These are phyloP conservation scores for Xestia xanthographa DNA, from an alignment of 2,888 invertebrate genomes.

Conservation along the genomic window DNA sequence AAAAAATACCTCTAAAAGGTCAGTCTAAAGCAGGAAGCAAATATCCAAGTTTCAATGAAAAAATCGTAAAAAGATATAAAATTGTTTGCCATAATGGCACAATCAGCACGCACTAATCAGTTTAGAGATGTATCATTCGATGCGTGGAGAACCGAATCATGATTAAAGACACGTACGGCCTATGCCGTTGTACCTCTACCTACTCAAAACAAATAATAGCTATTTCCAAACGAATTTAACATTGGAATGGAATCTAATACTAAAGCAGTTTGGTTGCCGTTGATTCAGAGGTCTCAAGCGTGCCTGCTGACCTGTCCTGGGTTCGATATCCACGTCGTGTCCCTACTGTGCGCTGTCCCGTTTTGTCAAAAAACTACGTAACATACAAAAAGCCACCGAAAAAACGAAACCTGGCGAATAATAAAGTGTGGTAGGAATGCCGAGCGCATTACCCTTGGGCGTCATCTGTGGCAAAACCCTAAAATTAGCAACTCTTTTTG, in stretches of 20 bases:
- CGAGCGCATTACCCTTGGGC: too few species aligned
- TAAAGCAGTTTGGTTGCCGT: too few species aligned
- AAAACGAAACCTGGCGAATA: too few species aligned
- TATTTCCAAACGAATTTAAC: neutral
- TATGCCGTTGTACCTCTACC: neutral
- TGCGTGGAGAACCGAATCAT: slow-evolving; percentile 11
- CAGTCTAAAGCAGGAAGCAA: neutral
- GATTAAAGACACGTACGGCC: slow-evolving; percentile 11
- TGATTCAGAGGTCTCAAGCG: neutral
- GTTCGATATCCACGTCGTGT: neutral
- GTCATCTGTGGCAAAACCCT: too few species aligned
- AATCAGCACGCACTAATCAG: neutral
- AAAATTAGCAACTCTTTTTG: too few species aligned
- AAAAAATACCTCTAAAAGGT: neutral
- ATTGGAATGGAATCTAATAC: neutral
- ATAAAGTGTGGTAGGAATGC: too few species aligned
- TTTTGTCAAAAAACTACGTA: too few species aligned
- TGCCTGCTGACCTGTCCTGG: neutral
- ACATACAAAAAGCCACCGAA: too few species aligned
- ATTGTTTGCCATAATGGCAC: too few species aligned
- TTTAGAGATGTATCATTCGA: neutral
- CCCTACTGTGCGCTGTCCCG: neutral
- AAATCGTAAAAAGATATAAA: neutral
- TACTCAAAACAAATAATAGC: neutral
- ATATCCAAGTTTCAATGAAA: neutral